phyloP scores from a whole-genome alignment of 2,888 invertebrate species.

The Tromatobia lineatoria region DNA sequence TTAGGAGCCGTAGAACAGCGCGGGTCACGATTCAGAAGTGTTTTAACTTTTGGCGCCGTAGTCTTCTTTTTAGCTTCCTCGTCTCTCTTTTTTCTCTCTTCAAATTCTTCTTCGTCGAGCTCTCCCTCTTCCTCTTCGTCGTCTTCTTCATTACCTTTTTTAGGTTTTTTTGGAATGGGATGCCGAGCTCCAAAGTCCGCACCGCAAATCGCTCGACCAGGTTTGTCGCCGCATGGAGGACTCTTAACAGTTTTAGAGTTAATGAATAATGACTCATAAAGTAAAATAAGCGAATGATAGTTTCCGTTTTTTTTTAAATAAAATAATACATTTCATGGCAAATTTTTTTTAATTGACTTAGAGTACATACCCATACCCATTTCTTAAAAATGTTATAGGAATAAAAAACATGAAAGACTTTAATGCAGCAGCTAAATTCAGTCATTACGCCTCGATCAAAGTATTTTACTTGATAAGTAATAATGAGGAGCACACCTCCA shows the following conservation, averaged over 20 bases:
- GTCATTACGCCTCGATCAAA: not conserved
- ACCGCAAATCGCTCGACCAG: slow-evolving; percentile 74
- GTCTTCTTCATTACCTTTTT: slow-evolving; percentile 67
- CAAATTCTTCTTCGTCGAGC: slow-evolving; percentile 51
- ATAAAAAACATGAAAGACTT: too few relatives aligned
- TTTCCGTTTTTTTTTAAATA: too few relatives aligned
- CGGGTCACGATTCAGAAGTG: slow-evolving; percentile 60
- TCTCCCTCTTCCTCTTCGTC: slow-evolving; percentile 63
- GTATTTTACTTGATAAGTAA: not conserved
- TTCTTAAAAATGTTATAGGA: too few relatives aligned
- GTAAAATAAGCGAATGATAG: not conserved
- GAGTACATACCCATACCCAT: not conserved
- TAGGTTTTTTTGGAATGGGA: slow-evolving; percentile 64
- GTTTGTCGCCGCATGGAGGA: slow-evolving; percentile 75
- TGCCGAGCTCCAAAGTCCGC: slow-evolving; percentile 72
- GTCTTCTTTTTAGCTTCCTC: slow-evolving; percentile 35
- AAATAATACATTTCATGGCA: not conserved
- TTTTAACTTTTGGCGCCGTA: slow-evolving; percentile 40
- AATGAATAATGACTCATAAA: too few relatives aligned
- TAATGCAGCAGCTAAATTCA: not conserved
- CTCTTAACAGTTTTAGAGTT: slow-evolving; percentile 68
- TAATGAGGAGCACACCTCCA: slow-evolving; percentile 51
- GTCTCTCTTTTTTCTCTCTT: slow-evolving; percentile 43
- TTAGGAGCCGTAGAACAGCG: slow-evolving; percentile 61
- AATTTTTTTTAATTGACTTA: not conserved